Conservation (phyloP, 2,888 invertebrate genomes). For the Sturmia bella region DNA sequence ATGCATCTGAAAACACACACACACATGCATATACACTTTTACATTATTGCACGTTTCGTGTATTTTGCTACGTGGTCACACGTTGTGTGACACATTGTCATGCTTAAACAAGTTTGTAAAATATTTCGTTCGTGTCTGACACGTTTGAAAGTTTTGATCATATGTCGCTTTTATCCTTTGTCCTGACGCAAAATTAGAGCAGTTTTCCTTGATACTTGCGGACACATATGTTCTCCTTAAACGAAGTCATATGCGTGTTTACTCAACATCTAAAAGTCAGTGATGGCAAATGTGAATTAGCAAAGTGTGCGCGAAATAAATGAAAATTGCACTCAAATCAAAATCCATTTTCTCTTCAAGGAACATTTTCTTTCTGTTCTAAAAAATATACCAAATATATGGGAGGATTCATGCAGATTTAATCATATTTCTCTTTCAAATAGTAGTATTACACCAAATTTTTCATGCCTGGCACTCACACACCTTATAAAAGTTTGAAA, state of each 20-base stretch:
- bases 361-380: too few relatives aligned
- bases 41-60: slow-evolving; percentile 53
- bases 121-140: slow-evolving; percentile 55
- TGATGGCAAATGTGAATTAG: too few relatives aligned
- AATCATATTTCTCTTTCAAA: too few relatives aligned
- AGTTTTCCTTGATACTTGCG: slow-evolving; percentile 45
- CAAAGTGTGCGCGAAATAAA: too few relatives aligned
- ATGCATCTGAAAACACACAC: slow-evolving; percentile 3
- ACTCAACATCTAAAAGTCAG: background rate
- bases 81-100: slow-evolving; percentile 65
- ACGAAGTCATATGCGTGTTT: slow-evolving; percentile 12
- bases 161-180: slow-evolving; percentile 43
- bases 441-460: too few relatives aligned
- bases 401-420: too few relatives aligned
- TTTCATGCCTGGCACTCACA: too few relatives aligned
- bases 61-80: slow-evolving; percentile 60
- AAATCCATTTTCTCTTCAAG: too few relatives aligned
- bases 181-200: slow-evolving; percentile 52
- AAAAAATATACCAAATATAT: too few relatives aligned
- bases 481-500: too few relatives aligned
- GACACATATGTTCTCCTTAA: slow-evolving; percentile 13
- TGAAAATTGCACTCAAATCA: too few relatives aligned
- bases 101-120: slow-evolving; percentile 65
- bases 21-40: slow-evolving; percentile 2
- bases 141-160: slow-evolving; percentile 62